These are phyloP conservation scores for Ciconia maguari DNA, from an alignment of 2,113 vertebrate genomes.

Conservation along the genomic window DNA sequence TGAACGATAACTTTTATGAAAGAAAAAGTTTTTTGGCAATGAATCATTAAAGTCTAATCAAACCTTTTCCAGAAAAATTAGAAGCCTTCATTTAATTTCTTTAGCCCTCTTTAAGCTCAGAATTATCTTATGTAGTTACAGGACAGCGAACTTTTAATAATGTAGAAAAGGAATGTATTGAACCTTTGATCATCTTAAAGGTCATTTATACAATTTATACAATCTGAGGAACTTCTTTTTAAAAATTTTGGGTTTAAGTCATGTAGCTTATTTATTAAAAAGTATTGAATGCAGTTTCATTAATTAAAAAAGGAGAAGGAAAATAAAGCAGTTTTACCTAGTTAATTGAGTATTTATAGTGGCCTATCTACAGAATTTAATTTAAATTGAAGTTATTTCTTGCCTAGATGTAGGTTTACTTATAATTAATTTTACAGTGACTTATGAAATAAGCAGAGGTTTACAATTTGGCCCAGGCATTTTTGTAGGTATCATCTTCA, in stretches of 20 bases:
- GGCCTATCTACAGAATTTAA: background rate
- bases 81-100: background rate
- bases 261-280: background rate
- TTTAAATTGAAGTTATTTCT: background rate
- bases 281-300: background rate
- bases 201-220: background rate
- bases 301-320: background rate
- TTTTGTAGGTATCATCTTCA: background rate
- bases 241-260: background rate
- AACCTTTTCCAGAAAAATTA: background rate
- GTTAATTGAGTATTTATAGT: background rate
- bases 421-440: background rate
- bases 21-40: background rate
- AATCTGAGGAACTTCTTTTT: background rate
- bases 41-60: background rate
- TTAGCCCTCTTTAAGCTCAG: background rate
- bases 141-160: background rate
- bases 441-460: background rate
- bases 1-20: background rate
- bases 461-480: background rate
- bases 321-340: background rate
- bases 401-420: background rate
- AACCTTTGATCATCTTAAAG: background rate
- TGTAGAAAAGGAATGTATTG: background rate
- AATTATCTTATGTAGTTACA: background rate